These are phyloP conservation scores for Melanotaenia duboulayi DNA, from an alignment of 2,113 vertebrate species.

Conservation along the genomic window DNA sequence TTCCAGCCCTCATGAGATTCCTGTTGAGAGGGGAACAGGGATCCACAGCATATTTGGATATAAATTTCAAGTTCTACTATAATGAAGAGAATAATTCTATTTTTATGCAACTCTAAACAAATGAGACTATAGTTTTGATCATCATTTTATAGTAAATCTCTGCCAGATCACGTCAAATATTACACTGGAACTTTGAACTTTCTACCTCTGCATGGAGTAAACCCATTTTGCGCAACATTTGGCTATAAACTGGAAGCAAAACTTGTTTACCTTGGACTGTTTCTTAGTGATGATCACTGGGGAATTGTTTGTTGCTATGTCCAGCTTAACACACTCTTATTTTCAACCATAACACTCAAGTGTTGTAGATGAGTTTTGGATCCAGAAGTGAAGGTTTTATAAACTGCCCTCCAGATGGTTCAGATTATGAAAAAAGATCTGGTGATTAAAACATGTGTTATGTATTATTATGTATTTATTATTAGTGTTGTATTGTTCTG, in stretches of 20 bases:
- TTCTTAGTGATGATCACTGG: neutral
- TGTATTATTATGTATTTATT: slow-evolving; percentile 29
- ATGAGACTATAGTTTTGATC: too few species aligned
- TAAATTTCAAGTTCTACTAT: too few species aligned
- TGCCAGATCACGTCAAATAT: too few species aligned
- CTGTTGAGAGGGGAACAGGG: too few species aligned
- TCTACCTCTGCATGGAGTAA: neutral
- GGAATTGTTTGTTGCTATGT: slow-evolving; percentile 12
- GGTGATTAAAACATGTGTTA: neutral
- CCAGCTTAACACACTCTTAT: neutral
- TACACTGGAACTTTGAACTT: neutral
- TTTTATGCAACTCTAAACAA: neutral
- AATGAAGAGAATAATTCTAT: neutral
- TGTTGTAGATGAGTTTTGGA: slow-evolving; percentile 16
- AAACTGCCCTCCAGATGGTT: slow-evolving; percentile 37
- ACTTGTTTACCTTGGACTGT: neutral
- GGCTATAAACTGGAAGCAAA: neutral
- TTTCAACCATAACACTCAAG: slow-evolving; percentile 28
- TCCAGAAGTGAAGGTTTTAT: neutral
- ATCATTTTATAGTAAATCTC: neutral
- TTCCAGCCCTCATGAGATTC: too few species aligned
- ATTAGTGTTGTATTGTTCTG: slow-evolving; percentile 14
- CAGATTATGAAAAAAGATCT: slow-evolving; percentile 8
- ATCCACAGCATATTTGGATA: too few species aligned
- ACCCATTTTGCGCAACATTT: neutral